A percentile compares a stretch with the other conserved stretches of the same genome.
phyloP scores from a whole-genome alignment of 2,888 invertebrate species.

The Lamellibrachia satsuma region DNA sequence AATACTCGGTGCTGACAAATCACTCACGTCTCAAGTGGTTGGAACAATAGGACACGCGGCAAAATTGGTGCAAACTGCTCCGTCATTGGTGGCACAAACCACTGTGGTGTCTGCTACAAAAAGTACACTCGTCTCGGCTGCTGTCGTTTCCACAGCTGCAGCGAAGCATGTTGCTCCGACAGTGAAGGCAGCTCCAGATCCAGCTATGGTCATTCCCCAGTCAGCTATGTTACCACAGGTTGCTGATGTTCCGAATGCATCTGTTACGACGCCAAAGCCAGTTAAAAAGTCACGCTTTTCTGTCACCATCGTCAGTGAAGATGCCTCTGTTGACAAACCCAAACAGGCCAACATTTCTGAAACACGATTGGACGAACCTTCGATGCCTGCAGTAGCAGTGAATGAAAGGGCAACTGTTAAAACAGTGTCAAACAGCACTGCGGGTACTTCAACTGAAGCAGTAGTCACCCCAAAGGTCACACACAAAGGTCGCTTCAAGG shows the following conservation, averaged over 20 bases:
- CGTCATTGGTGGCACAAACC: constrained; percentile 2
- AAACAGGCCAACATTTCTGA: neutral
- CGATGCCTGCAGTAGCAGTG: neutral
- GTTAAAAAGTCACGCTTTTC: neutral
- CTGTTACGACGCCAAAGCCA: neutral
- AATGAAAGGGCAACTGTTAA: neutral
- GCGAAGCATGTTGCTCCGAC: neutral
- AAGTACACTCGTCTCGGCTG: neutral
- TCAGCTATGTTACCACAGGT: neutral
- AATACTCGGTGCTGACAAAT: neutral
- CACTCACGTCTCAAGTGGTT: neutral
- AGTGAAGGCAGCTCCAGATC: neutral
- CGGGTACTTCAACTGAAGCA: neutral
- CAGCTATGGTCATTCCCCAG: neutral
- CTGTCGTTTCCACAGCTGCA: neutral
- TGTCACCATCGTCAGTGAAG: neutral
- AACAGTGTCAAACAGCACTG: neutral
- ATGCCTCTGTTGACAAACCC: neutral
- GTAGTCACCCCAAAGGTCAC: neutral
- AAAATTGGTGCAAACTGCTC: neutral
- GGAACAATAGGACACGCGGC: neutral
- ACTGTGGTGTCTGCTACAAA: neutral
- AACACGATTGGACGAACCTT: neutral
- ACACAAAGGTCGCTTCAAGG: constrained; percentile 3
- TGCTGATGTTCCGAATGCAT: neutral